These are phyloP conservation scores for Aphodius granarius DNA, from an alignment of 2,888 invertebrate species.

Conservation along the genomic window DNA sequence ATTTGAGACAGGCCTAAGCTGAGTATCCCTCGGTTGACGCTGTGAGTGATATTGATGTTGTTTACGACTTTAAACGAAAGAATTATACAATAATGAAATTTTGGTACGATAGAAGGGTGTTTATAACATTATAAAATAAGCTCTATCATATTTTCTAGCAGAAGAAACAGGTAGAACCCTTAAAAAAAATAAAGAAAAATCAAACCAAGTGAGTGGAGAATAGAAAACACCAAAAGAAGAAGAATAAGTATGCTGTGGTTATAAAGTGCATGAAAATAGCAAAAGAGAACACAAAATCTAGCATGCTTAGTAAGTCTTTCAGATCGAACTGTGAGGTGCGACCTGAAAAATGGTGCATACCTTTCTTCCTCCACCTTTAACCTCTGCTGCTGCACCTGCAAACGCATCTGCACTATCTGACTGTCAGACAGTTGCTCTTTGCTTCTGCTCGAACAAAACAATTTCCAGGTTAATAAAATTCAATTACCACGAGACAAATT, in stretches of 20 bases:
- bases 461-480: conserved; percentile 33
- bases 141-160: background rate
- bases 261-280: background rate
- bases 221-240: background rate
- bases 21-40: conserved; percentile 54
- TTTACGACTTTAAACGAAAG: conserved; percentile 58
- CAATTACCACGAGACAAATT: conserved; percentile 5
- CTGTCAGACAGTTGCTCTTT: conserved; percentile 77
- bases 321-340: background rate
- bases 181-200: background rate
- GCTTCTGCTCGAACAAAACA: conserved; percentile 56
- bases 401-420: conserved; percentile 79
- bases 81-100: too few species aligned
- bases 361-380: conserved; percentile 82
- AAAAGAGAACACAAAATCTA: background rate
- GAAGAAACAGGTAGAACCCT: background rate
- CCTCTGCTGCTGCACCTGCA: conserved; percentile 76
- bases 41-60: conserved; percentile 70
- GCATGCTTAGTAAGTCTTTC: background rate
- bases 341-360: conserved; percentile 55
- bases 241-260: background rate
- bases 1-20: conserved; percentile 73
- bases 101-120: too few species aligned
- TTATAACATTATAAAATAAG: too few species aligned
- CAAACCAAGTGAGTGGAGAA: background rate